phyloP scores from a whole-genome alignment of 2,797 vertebrate species.

The Lutjanus campechanus region DNA sequence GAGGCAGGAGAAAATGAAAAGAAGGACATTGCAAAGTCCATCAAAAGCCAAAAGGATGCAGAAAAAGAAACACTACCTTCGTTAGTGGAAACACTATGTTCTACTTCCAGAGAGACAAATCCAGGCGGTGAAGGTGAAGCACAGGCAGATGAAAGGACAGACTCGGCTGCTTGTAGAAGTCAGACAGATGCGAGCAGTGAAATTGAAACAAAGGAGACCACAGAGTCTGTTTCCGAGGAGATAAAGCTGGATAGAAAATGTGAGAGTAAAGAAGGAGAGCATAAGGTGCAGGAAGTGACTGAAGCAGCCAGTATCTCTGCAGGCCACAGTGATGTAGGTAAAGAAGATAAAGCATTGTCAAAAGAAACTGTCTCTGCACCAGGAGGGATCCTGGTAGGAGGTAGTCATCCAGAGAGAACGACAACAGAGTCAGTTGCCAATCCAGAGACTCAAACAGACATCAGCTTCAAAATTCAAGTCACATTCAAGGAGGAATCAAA shows the following conservation, averaged over 20 bases:
- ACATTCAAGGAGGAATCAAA: constrained; percentile 57
- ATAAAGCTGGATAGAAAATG: constrained; percentile 39
- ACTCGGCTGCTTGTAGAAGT: constrained; percentile 1
- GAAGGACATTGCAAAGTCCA: constrained; percentile 18
- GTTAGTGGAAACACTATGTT: constrained; percentile 42
- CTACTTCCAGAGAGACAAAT: constrained; percentile 21
- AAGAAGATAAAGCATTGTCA: constrained; percentile 4
- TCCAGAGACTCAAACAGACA: constrained; percentile 52
- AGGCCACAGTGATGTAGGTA: constrained; percentile 7
- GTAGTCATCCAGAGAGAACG: constrained; percentile 28
- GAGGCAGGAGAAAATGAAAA: constrained; percentile 27
- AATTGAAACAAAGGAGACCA: constrained; percentile 25
- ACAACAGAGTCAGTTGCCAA: constrained; percentile 11
- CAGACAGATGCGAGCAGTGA: constrained; percentile 14
- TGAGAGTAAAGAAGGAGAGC: constrained; percentile 20
- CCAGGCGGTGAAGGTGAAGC: constrained; percentile 24
- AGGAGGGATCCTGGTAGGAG: constrained; percentile 34
- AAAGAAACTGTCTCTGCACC: constrained; percentile 22
- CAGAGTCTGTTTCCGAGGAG: constrained; percentile 38
- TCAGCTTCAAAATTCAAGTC: constrained; percentile 68
- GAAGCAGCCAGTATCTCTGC: constrained; percentile 34
- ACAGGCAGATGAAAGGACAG: constrained; percentile 21
- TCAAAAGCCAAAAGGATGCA: constrained; percentile 28
- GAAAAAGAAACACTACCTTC: constrained; percentile 35
- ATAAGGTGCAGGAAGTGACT: constrained; percentile 5